Conservation (phyloP, 2,888 invertebrate genomes). For the Rutpela maculata region DNA sequence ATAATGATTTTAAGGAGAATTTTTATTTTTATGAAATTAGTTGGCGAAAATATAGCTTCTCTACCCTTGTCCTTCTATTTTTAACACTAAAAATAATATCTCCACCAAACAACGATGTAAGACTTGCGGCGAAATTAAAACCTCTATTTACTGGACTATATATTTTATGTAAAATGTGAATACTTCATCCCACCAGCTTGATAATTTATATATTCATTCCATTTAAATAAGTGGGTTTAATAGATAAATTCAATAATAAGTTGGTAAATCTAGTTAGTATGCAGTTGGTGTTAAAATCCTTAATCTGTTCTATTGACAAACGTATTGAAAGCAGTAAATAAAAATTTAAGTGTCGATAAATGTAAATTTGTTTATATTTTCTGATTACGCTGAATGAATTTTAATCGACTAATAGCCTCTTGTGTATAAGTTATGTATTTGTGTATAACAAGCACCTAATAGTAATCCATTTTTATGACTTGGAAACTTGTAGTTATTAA, state of each 20-base stretch:
- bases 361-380: constrained; percentile 22
- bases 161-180: background rate
- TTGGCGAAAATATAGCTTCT: too few species aligned
- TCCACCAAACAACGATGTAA: too few species aligned
- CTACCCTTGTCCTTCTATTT: too few species aligned
- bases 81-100: too few species aligned
- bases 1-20: too few species aligned
- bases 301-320: constrained; percentile 23
- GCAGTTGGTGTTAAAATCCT: constrained; percentile 21
- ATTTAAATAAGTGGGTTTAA: constrained; percentile 23
- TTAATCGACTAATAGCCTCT: constrained; percentile 17
- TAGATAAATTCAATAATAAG: constrained; percentile 11
- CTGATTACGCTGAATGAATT: constrained; percentile 17
- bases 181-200: background rate
- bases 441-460: background rate
- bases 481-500: background rate
- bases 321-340: constrained; percentile 18
- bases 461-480: background rate
- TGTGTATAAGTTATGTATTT: constrained; percentile 10
- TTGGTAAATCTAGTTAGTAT: constrained; percentile 3
- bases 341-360: constrained; percentile 21
- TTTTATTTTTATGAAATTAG: too few species aligned
- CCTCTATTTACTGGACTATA: background rate
- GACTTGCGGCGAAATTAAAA: too few species aligned
- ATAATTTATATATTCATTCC: background rate